Conservation (phyloP, 2,113 vertebrate species). For the Pimephales promelas region DNA sequence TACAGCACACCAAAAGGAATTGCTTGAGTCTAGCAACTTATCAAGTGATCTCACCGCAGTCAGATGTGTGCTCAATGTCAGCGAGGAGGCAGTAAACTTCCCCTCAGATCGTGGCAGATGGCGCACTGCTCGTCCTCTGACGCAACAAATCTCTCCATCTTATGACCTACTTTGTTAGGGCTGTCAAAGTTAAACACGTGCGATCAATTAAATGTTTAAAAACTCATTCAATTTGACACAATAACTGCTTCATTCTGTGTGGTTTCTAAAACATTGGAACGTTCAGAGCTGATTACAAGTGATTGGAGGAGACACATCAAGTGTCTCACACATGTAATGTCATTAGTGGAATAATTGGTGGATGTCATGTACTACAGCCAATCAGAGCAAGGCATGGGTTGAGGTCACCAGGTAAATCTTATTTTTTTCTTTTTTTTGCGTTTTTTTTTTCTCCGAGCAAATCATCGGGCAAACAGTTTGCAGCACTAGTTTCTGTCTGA, state of each 20-base stretch:
- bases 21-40: not conserved
- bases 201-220: not conserved
- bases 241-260: slow-evolving; percentile 3
- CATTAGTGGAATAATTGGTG: not conserved
- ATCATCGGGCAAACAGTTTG: no score
- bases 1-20: slow-evolving; percentile 26
- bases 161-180: slow-evolving; percentile 29
- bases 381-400: no score
- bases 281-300: not conserved
- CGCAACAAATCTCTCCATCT: not conserved
- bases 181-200: slow-evolving; percentile 9
- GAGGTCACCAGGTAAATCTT: no score
- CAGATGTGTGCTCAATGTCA: slow-evolving; percentile 1
- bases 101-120: not conserved
- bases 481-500: no score
- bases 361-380: no score
- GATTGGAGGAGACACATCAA: not conserved
- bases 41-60: slow-evolving; percentile 7
- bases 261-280: not conserved
- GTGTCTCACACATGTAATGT: not conserved
- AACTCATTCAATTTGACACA: not conserved
- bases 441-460: no score
- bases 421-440: no score
- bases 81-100: not conserved
- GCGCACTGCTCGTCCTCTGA: slow-evolving; percentile 1